Percentiles rank a stretch among this genome's conserved stretches.
These are phyloP conservation scores for Harpagifer antarcticus DNA, from an alignment of 2,797 vertebrate species.

Conservation along the genomic window DNA sequence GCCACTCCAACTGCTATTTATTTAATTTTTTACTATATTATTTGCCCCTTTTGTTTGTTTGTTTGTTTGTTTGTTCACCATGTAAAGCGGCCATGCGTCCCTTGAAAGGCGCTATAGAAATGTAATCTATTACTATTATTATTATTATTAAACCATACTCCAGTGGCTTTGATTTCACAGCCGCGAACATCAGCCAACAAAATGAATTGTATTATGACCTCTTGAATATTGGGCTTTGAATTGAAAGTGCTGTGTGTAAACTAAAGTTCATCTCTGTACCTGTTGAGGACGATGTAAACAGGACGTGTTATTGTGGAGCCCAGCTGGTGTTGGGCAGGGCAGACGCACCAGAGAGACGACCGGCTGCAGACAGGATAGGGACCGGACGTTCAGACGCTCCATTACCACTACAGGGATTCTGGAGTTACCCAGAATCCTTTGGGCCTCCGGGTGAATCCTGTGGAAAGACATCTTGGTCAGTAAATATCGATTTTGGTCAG, in stretches of 20 bases:
- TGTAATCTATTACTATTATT: no score
- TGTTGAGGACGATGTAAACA: constrained; percentile 26
- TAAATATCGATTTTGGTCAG: background rate
- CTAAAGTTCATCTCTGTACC: constrained; percentile 47
- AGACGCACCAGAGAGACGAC: constrained; percentile 66
- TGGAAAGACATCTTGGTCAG: constrained; percentile 2
- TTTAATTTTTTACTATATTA: no score
- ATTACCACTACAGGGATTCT: constrained; percentile 91
- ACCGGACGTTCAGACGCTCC: constrained; percentile 89
- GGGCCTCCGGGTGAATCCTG: constrained; percentile 75
- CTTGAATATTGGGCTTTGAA: no score
- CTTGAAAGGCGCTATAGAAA: no score
- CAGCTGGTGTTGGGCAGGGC: constrained; percentile 23
- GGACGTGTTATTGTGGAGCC: background rate
- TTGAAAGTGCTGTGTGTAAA: background rate
- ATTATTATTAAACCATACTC: no score
- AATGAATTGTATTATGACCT: no score
- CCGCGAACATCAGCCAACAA: no score
- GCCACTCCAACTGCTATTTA: no score
- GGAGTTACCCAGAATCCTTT: constrained; percentile 79
- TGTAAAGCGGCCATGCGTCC: no score
- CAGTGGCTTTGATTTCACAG: no score
- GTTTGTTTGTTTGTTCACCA: no score
- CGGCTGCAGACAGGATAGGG: constrained; percentile 73
- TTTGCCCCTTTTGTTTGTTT: no score